Conservation (phyloP, 30 jellyfish, hydroid and myxozoan genomes). For the Hydractinia echinata region DNA sequence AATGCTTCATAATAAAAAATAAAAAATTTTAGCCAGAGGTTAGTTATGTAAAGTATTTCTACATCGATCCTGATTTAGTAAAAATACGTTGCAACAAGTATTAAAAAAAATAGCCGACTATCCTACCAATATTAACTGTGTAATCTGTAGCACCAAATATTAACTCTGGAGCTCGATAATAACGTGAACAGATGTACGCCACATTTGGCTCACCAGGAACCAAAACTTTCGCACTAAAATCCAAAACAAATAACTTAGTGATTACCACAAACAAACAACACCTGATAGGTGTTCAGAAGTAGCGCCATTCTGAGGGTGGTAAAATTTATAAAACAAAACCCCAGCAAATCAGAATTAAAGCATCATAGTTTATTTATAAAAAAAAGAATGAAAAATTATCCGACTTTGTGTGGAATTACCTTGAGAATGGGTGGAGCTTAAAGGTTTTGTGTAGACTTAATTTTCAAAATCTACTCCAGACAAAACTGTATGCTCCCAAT, state of each 20-base stretch:
- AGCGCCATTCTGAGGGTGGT: too few relatives aligned
- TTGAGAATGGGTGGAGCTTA: too few relatives aligned
- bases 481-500: not conserved
- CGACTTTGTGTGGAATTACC: too few relatives aligned
- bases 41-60: not conserved
- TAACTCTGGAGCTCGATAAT: slow-evolving; percentile 97
- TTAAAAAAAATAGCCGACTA: not conserved
- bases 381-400: too few relatives aligned
- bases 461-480: not conserved
- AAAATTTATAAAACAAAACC: too few relatives aligned
- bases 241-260: too few relatives aligned
- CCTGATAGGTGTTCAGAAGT: too few relatives aligned
- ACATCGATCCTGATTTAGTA: not conserved
- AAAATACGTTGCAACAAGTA: not conserved
- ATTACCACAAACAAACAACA: too few relatives aligned
- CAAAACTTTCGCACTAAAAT: slow-evolving; percentile 83
- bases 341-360: too few relatives aligned
- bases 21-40: not conserved
- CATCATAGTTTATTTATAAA: too few relatives aligned
- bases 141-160: slow-evolving; percentile 98
- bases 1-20: not conserved
- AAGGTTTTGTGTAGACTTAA: too few relatives aligned
- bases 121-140: slow-evolving; percentile 90
- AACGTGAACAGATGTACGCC: slow-evolving; percentile 95
- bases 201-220: slow-evolving; percentile 99